These are phyloP conservation scores for Hydrolagus colliei DNA, from an alignment of 2,797 vertebrate species.

Conservation along the genomic window DNA sequence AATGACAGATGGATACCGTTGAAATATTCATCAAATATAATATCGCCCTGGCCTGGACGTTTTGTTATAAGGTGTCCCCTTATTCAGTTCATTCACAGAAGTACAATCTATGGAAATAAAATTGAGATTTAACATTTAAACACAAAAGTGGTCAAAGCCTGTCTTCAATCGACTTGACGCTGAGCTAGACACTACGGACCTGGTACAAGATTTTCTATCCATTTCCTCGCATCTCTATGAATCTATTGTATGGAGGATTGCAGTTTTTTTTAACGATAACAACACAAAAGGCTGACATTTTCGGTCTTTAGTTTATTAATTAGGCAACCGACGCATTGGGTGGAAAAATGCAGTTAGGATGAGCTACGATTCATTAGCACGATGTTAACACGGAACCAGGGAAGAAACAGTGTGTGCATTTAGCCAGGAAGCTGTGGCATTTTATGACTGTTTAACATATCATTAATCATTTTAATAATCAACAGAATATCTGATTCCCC, in stretches of 20 bases:
- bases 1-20: not conserved
- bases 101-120: not conserved
- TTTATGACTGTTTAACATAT: constrained; percentile 10
- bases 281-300: constrained; percentile 12
- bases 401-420: not conserved
- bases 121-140: not conserved
- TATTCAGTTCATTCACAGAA: not conserved
- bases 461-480: constrained; percentile 23
- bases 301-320: not conserved
- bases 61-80: not conserved
- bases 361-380: not conserved
- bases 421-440: not conserved
- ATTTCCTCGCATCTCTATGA: not conserved
- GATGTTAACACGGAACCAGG: not conserved
- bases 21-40: constrained; percentile 12
- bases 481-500: constrained; percentile 6
- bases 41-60: too few relatives aligned
- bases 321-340: not conserved
- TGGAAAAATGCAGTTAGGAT: not conserved
- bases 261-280: not conserved
- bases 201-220: not conserved
- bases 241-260: not conserved
- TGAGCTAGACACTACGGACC: not conserved
- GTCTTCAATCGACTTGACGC: constrained; percentile 17
- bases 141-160: not conserved